Evolutionary conservation across 2,888 invertebrate species (phyloP), one percentile per base, ranked within the genome.

Genomic region (Neoascia interrupta): DNA sequence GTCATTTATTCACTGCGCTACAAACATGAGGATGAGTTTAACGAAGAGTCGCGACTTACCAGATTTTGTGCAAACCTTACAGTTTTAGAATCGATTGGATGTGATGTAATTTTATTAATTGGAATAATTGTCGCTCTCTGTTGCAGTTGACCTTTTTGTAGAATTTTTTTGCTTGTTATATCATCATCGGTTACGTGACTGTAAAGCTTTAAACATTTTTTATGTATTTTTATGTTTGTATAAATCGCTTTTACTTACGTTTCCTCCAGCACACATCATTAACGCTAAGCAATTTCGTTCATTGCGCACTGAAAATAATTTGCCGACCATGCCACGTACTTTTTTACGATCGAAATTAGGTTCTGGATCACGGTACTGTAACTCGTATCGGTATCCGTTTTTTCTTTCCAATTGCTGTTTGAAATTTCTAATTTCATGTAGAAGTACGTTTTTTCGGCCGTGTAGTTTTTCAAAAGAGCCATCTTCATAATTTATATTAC

Each of bases 131-230:
- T 98, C 58, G 94, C 94, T 68, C 97, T 92, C 13, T 92, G 90
- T 86, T 93, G 93, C 70, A 99, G 90, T 82, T 94, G 91, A 0
- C 97, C 97, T 73, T 91, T 91, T 88, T 96, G 92, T 63, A 99
- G 90, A 79, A 99, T 90, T 86, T 93, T 91, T 88, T 96, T 97
- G 84, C 95, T 94, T 0, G 96, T 95, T 56, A 90, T 90, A 85
- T 97, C 97, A 41, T 93, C 94, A 85, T 97, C 96, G 28, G 97
- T 96, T 49, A 98, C 94, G 69, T 98, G 94, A 89, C 97, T 96
- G 89, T 94, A 96, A 19, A 98, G 87, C 96, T 97, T 87, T 41
- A 41, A 11, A 53, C 41, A n/a, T n/a, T n/a, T n/a, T n/a, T n/a
- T n/a, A n/a, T n/a, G n/a, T 4, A n/a, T 8, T 8, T 19, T 23